These are phyloP conservation scores for Hyaena hyaena DNA, from an alignment of 2,113 vertebrate genomes.

Conservation along the genomic window DNA sequence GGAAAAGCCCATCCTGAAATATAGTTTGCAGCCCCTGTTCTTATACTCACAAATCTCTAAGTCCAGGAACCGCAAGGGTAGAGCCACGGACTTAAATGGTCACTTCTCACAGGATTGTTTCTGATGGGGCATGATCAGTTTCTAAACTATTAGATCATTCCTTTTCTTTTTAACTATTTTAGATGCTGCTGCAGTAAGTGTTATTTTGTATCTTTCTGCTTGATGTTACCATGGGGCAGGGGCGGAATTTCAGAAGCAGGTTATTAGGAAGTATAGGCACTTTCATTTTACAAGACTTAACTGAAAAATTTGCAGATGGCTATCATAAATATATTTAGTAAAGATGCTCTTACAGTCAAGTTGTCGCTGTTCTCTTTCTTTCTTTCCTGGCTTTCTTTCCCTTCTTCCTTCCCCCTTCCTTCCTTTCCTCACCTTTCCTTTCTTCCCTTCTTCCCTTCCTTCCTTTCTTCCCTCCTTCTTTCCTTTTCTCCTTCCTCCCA, in stretches of 20 bases:
- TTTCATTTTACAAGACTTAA: neutral
- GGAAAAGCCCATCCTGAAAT: neutral
- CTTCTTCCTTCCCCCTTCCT: accelerated
- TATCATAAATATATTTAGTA: neutral
- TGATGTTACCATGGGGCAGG: neutral
- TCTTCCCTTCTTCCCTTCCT: too few relatives aligned
- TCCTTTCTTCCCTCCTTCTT: too few relatives aligned
- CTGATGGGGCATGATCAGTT: neutral
- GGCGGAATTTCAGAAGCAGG: neutral
- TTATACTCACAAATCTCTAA: neutral
- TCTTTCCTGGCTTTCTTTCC: accelerated
- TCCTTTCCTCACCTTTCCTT: neutral
- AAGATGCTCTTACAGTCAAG: neutral
- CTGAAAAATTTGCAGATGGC: neutral
- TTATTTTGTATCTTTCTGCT: neutral
- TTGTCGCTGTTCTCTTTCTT: too few relatives aligned
- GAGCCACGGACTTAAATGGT: neutral
- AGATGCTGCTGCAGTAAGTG: neutral
- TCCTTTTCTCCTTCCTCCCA: too few relatives aligned
- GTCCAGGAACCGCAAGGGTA: neutral
- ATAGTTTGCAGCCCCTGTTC: neutral
- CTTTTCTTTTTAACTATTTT: neutral
- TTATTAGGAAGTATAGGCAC: neutral
- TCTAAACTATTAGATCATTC: neutral
- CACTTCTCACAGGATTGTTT: neutral